These are phyloP conservation scores for Colinus virginianus DNA, from an alignment of 2,113 vertebrate species.

Conservation along the genomic window DNA sequence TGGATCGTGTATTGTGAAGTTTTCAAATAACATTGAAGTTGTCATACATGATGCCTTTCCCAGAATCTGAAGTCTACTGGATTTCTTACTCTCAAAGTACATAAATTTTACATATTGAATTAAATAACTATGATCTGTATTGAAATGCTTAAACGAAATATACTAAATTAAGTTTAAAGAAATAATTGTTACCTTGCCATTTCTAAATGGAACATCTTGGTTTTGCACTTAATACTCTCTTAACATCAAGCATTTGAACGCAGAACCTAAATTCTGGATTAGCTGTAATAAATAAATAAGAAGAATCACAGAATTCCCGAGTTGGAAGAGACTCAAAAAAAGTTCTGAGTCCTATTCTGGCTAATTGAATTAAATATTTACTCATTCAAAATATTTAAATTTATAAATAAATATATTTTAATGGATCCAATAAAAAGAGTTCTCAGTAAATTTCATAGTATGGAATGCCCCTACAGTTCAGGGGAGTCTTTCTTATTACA, in stretches of 20 bases:
- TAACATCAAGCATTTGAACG: too few relatives aligned
- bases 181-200: too few relatives aligned
- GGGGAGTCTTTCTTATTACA: not conserved
- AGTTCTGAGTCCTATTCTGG: not conserved
- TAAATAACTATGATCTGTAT: not conserved
- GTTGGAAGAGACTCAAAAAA: not conserved
- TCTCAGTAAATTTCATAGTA: not conserved
- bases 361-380: not conserved
- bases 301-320: not conserved
- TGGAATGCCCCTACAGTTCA: not conserved
- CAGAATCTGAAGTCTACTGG: not conserved
- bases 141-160: not conserved
- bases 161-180: too few relatives aligned
- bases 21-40: not conserved
- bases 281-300: not conserved
- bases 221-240: too few relatives aligned
- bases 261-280: not conserved
- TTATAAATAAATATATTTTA: not conserved
- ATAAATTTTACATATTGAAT: not conserved
- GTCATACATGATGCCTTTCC: not conserved
- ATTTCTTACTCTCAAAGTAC: not conserved
- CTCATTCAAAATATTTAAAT: not conserved
- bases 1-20: not conserved
- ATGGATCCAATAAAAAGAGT: not conserved
- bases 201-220: too few relatives aligned